Evolutionary conservation across 2,888 invertebrate species (phyloP).

Genomic region (Physocephala rufipes): DNA sequence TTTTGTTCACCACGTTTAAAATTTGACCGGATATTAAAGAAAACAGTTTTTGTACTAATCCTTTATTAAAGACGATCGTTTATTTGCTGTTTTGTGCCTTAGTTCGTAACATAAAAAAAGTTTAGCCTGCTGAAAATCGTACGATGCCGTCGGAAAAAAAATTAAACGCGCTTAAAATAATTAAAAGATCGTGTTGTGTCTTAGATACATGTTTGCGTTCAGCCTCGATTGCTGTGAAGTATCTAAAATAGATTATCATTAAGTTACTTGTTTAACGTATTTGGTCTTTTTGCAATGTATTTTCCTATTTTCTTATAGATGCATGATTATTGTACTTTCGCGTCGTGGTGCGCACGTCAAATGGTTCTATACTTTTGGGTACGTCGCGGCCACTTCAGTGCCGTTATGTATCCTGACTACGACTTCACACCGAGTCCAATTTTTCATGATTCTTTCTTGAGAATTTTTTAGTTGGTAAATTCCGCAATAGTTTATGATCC

Average conservation of each 20-base stretch:
- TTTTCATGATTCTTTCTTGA: not conserved
- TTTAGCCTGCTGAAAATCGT: slow-evolving; percentile 27
- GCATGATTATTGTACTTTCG: slow-evolving; percentile 31
- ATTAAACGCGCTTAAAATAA: slow-evolving; percentile 30
- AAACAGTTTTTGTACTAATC: not conserved
- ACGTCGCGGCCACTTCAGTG: not conserved
- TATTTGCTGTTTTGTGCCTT: slow-evolving; percentile 33
- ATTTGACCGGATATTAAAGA: not conserved
- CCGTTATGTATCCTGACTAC: slow-evolving; percentile 3
- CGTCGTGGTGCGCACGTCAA: slow-evolving; percentile 16
- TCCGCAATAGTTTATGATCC: slow-evolving; percentile 44
- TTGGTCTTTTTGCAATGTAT: slow-evolving; percentile 32
- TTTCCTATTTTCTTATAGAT: slow-evolving; percentile 21
- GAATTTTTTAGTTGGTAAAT: not conserved
- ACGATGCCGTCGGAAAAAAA: slow-evolving; percentile 28
- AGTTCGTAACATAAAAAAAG: slow-evolving; percentile 31
- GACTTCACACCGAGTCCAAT: slow-evolving; percentile 20
- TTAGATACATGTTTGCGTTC: not conserved
- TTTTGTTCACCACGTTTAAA: not conserved
- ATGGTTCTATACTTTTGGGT: slow-evolving; percentile 24
- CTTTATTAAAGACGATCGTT: slow-evolving; percentile 19
- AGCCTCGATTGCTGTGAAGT: slow-evolving; percentile 17
- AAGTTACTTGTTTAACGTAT: slow-evolving; percentile 32
- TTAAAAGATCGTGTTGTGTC: slow-evolving; percentile 18
- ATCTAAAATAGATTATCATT: slow-evolving; percentile 31